These are phyloP conservation scores for Leptoclinus maculatus DNA, from an alignment of 2,797 vertebrate genomes.

Conservation along the genomic window DNA sequence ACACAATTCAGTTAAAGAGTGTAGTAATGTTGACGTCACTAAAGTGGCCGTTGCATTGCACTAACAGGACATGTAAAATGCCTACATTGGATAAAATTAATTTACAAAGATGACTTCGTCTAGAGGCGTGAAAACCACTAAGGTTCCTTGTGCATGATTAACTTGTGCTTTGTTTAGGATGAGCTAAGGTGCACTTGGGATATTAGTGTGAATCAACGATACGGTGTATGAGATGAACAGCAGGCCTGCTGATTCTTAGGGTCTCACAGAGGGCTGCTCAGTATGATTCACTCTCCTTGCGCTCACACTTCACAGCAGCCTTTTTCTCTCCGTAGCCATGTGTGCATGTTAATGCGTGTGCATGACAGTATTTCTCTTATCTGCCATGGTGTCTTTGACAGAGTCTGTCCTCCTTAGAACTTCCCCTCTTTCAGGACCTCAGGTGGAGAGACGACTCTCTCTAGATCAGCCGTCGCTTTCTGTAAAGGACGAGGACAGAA, in stretches of 20 bases:
- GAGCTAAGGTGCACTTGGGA: constrained; percentile 35
- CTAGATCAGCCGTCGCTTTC: constrained; percentile 55
- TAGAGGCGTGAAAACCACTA: constrained; percentile 2
- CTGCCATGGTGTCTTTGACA: background rate
- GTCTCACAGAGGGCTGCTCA: constrained; percentile 11
- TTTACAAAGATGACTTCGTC: constrained; percentile 1
- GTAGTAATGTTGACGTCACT: constrained; percentile 14
- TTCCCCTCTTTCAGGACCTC: constrained; percentile 60
- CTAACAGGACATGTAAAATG: constrained; percentile 18
- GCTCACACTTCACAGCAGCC: constrained; percentile 38
- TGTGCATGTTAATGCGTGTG: background rate
- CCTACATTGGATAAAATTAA: background rate
- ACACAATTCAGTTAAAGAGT: background rate
- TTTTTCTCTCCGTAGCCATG: constrained; percentile 3
- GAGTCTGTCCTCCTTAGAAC: constrained; percentile 45
- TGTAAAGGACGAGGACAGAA: constrained; percentile 50
- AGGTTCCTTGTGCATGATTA: constrained; percentile 27
- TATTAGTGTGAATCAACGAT: constrained; percentile 5
- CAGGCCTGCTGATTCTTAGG: constrained; percentile 9
- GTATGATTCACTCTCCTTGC: background rate
- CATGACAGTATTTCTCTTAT: constrained; percentile 20
- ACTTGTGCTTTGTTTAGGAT: constrained; percentile 23
- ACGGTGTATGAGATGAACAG: constrained; percentile 8
- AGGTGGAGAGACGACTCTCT: constrained; percentile 41
- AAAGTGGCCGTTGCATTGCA: constrained; percentile 32